Evolutionary conservation across 2,113 vertebrate species (phyloP), one percentile per base, ranked within the genome.

Genomic region (Dissostichus mawsoni): DNA sequence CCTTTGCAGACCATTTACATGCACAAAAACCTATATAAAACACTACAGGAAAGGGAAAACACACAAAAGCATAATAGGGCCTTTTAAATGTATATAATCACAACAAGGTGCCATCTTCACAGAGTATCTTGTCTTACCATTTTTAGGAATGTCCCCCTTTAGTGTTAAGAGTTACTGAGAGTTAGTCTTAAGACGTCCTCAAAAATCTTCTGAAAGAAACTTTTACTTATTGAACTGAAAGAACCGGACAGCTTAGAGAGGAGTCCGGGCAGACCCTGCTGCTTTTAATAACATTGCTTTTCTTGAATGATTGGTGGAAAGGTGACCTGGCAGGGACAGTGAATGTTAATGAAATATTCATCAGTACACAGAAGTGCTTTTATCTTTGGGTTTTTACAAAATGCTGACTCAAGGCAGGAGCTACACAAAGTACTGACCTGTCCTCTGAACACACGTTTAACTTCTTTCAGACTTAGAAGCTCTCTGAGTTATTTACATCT

Each of bases 331-430:
- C 53, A 25, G 53, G 36, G 66, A 48, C 55, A n/a, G 41, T 58
- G 23, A 29, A 48, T 58, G 55, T 71, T 18, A 29, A 58, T 29
- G 11, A 48, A 48, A 58, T 70, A 47, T 69, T 69, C 51, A 36
- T 69, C 12, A 33, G 16, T 50, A 72, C 45, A 61, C 69, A 50
- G 16, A 5, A 33, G 56, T 33, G 11, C 7, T 33, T 61, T 72
- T 41, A 59, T 72, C 7, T 72, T 33, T 36, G 11, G 11, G 25
- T 13, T 14, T 50, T 50, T 48, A 0, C n/a, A 25, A 25, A 25
- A 56, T 0, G 68, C 68, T 47, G 36, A 45, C 2, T 3, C 13
- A 70, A 47, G 6, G 10, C 2, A 18, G 55, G 7, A 2, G 1
- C 8, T 20, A 50, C 25, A 61, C 29, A 4, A 50, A 44, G 47